A percentile compares a stretch with the other conserved stretches of the same genome.
phyloP scores from a whole-genome alignment of 2,797 vertebrate genomes.

The Neostethus bicornis region DNA sequence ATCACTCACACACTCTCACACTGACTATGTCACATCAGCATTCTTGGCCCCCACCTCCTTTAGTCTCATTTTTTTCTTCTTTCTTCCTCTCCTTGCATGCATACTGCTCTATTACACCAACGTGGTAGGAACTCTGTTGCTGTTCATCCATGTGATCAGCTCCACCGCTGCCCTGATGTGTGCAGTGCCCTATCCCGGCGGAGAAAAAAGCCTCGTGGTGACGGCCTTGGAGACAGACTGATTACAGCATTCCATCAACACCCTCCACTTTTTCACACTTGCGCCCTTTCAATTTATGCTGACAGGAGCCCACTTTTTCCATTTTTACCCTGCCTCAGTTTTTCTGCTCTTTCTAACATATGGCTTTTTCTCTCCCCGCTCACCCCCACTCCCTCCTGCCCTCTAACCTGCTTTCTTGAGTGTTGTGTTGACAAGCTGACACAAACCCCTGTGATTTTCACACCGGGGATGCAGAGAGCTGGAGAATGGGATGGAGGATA shows the following conservation, averaged over 20 bases:
- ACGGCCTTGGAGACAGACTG: constrained; percentile 69
- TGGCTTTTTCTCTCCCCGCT: constrained; percentile 40
- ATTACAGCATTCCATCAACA: constrained; percentile 75
- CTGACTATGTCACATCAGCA: constrained; percentile 73
- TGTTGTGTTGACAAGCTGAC: constrained; percentile 77
- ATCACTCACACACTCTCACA: constrained; percentile 55
- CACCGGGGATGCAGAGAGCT: constrained; percentile 61
- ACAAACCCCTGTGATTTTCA: constrained; percentile 78
- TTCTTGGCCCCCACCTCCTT: constrained; percentile 39
- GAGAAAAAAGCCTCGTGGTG: constrained; percentile 59
- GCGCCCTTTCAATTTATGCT: constrained; percentile 59
- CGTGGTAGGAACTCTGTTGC: constrained; percentile 60
- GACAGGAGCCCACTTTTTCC: constrained; percentile 71
- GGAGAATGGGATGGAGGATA: constrained; percentile 50
- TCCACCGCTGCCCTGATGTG: constrained; percentile 54
- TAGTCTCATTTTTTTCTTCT: constrained; percentile 18
- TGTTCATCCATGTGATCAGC: constrained; percentile 68
- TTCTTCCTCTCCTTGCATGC: constrained; percentile 44
- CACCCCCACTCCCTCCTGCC: too few species aligned
- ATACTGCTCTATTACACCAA: constrained; percentile 71
- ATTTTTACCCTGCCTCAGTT: constrained; percentile 66
- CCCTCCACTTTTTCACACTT: constrained; percentile 48
- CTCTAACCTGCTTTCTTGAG: constrained; percentile 60
- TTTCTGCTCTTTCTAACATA: constrained; percentile 60
- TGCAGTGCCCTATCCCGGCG: constrained; percentile 49